Percentiles rank a stretch among this genome's conserved stretches.
Evolutionary conservation across 1,140 invertebrate species (phyloP).

Genomic region (Brachionus manjavacas): DNA sequence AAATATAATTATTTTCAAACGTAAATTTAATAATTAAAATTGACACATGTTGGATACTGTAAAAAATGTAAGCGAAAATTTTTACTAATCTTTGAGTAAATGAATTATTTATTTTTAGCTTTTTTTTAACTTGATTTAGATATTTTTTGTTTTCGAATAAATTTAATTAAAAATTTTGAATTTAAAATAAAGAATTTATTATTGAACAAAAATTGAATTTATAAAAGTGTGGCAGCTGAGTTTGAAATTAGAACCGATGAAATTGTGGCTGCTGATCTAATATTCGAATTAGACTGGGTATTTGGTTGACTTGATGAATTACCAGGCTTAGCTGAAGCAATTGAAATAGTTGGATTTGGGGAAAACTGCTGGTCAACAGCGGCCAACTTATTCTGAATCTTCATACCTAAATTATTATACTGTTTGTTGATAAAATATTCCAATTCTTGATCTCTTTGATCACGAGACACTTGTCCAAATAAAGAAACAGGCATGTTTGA

Average conservation of each 20-base stretch:
- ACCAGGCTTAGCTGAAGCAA: neutral
- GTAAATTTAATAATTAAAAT: too few species aligned
- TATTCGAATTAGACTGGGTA: neutral
- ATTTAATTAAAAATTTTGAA: too few species aligned
- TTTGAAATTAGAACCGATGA: slow-evolving; percentile 7
- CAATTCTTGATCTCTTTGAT: slow-evolving; percentile 53
- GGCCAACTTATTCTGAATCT: slow-evolving; percentile 20
- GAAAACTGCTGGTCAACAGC: slow-evolving; percentile 19
- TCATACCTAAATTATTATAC: slow-evolving; percentile 43
- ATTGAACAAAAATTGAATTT: neutral
- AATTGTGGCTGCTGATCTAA: neutral
- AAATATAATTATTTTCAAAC: too few species aligned
- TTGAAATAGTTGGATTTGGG: neutral
- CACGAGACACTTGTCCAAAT: slow-evolving; percentile 52
- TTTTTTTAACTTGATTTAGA: neutral
- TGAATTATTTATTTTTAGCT: too few species aligned
- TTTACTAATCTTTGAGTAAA: too few species aligned
- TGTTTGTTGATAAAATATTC: slow-evolving; percentile 54
- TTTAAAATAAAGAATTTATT: neutral
- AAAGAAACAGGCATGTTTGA: slow-evolving; percentile 52
- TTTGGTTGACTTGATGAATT: slow-evolving; percentile 21
- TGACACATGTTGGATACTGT: too few species aligned
- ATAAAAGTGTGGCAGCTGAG: neutral
- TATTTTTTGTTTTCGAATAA: neutral
- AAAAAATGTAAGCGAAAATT: too few species aligned